Base-by-base conservation (phyloP, 2,888 invertebrate genomes). In the Ephialtes manifestator region DNA sequence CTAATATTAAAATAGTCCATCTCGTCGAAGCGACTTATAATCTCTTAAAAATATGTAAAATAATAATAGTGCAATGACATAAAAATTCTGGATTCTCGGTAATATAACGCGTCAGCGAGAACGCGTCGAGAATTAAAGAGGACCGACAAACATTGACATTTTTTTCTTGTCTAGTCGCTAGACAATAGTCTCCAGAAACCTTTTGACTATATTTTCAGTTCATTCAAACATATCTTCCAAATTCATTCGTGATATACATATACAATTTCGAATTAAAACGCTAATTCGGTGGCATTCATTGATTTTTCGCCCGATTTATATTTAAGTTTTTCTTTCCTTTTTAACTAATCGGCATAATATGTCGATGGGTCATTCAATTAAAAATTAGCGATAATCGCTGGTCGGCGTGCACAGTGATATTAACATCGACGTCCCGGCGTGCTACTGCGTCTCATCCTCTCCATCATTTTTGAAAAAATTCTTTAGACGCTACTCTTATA, bases 1-100 rank as follows among this genome's bases (percentile, higher is more conserved):
- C 87, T 90, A 91, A 87, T 90, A 90, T 87, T 90, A 91, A 91
- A 91, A 91, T 91, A 91, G 88, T 90, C 81, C 81, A 89, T 90
- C 88, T 89, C 86, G 84, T 88, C 84, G 80, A 87, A 85, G 86
- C 67, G 85, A 87, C 86, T 65, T 79, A 86, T 88, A 71, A 82
- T 86, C 80, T 84, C 81, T 84, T 88, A 87, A 84, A 78, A 85
- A 82, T 87, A 65, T 63, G 39, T 65, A 20, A 65, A 65, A 89
- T 90, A 89, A 83, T 88, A 88, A 87, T 88, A 83, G 85, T 88
- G 87, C 84, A 83, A 81, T 86, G 83, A 88, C 82, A 86, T 81
- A 87, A 80, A 88, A 87, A 80, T 77, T 85, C 79, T 86, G 75
- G 74, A 68, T 75, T 68, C 75, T 80, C 85, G 72, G 82, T 84